Conservation (phyloP, 2,113 vertebrate species). For the Cinclus cinclus region DNA sequence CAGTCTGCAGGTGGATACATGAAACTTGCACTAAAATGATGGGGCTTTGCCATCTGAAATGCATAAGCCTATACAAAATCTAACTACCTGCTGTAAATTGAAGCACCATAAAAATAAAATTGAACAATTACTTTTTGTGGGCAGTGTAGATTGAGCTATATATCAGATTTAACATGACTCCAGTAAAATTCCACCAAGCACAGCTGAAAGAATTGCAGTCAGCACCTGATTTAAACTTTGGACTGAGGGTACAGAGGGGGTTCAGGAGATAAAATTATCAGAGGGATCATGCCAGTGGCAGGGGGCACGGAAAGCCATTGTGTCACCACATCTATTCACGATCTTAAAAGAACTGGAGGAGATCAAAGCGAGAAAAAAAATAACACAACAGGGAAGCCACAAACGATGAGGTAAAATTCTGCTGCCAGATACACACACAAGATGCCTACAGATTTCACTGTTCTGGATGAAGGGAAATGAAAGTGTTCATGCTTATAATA, state of each 20-base stretch:
- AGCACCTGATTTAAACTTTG: conserved; percentile 15
- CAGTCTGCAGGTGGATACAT: conserved; percentile 28
- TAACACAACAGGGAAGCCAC: neutral
- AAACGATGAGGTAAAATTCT: neutral
- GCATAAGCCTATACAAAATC: conserved; percentile 13
- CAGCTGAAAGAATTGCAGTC: conserved; percentile 5
- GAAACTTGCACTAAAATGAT: conserved; percentile 42
- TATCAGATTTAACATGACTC: conserved; percentile 31
- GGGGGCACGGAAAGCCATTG: neutral
- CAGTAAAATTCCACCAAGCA: conserved; percentile 31
- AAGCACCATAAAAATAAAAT: conserved; percentile 50
- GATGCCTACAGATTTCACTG: neutral
- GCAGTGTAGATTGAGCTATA: conserved; percentile 13
- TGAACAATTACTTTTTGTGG: conserved; percentile 45
- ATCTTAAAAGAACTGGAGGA: neutral
- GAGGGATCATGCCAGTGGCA: neutral
- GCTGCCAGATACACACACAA: neutral
- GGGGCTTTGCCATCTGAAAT: conserved; percentile 28
- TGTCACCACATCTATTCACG: neutral
- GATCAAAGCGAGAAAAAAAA: neutral
- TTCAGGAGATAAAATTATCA: neutral
- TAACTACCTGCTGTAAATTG: conserved; percentile 49
- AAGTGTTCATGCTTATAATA: neutral
- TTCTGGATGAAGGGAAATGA: neutral
- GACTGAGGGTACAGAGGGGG: neutral